Conservation (phyloP, 2,113 vertebrate species). For the Mobula hypostoma region DNA sequence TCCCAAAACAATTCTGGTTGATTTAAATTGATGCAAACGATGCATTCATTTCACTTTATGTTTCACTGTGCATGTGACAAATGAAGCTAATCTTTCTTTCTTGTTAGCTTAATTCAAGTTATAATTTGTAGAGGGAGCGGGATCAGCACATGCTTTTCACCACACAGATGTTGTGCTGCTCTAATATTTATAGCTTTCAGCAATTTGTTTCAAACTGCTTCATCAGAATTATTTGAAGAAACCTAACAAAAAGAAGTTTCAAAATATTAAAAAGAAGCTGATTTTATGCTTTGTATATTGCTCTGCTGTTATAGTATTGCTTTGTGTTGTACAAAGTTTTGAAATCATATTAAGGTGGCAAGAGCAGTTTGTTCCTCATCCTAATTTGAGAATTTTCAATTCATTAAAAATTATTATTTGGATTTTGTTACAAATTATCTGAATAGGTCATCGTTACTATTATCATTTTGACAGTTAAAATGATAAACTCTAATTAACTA, state of each 20-base stretch:
- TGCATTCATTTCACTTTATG: too few species aligned
- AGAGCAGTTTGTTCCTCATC: not conserved
- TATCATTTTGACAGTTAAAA: conserved; percentile 1
- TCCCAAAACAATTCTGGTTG: too few species aligned
- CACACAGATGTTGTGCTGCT: not conserved
- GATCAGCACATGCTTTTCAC: not conserved
- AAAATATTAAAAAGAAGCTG: not conserved
- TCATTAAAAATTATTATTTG: not conserved
- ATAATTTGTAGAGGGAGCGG: not conserved
- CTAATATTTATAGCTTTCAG: not conserved
- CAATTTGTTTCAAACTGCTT: not conserved
- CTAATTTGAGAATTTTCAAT: not conserved
- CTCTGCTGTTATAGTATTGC: not conserved
- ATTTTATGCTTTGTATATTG: not conserved
- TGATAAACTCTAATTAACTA: not conserved
- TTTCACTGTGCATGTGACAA: too few species aligned
- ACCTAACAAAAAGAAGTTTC: not conserved
- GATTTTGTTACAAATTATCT: not conserved
- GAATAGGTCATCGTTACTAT: not conserved
- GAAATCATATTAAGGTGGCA: not conserved
- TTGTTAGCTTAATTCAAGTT: not conserved
- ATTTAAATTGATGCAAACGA: too few species aligned
- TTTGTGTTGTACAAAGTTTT: not conserved
- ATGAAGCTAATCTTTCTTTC: too few species aligned
- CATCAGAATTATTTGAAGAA: not conserved